Evolutionary conservation across 2,797 vertebrate species (phyloP), one percentile per base, ranked within the genome.

Genomic region (Cetoscarus ocellatus): DNA sequence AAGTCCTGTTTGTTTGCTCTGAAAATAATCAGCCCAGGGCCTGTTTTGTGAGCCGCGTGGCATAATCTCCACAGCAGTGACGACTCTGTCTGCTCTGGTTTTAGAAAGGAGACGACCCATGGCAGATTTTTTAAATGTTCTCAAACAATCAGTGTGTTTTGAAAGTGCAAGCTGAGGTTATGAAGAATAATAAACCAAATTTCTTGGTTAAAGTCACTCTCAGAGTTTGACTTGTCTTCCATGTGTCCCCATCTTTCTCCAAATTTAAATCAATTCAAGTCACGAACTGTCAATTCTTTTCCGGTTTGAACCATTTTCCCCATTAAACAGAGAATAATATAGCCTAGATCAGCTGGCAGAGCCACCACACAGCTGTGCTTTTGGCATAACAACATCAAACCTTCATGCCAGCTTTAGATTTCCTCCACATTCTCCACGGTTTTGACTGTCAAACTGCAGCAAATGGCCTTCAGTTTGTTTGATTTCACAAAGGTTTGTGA

Each of bases 1-100:
- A 83, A 82, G 82, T 66, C 82, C 67, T 68, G 90, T 89, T 92
- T 93, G 85, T 90, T 93, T 92, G 82, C 82, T 90, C 66, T 91
- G 75, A 92, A 88, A 93, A 94, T 78, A 91, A 83, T 72, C 73
- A 18, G 47, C 73, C 66, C 14, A 1, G 10, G 56, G 64, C 10
- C 19, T 84, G 83, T 76, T 83, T 85, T 81, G 59, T 59, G 50
- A 80, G 78, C 75, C 10, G 60, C 60, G n/a, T 81, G 85, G 84
- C 69, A 18, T 60, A 52, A 84, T 80, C 56, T 65, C 36, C 44
- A 17, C 51, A 67, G 47, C 5, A 27, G 60, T 74, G 74, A 85
- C 15, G 38, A 70, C 66, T 78, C 47, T 45, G 49, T 82, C 63
- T 65, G 60, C 40, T 27, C 35, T 6, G 39, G 42, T 65, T 72